phyloP scores from a whole-genome alignment of 2,113 vertebrate species.

The Elgaria multicarinata region DNA sequence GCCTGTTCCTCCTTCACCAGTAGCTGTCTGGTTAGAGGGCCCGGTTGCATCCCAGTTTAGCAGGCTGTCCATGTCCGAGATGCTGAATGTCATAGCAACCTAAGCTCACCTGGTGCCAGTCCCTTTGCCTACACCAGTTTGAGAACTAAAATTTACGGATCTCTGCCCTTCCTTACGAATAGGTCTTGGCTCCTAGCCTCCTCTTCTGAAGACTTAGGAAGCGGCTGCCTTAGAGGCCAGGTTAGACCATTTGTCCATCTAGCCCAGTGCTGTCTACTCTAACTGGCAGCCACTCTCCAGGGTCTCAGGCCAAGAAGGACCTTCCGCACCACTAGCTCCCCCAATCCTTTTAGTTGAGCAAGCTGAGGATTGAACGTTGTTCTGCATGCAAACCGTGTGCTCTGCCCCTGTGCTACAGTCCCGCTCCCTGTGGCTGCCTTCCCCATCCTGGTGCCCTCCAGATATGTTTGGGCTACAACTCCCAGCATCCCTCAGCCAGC shows the following conservation, averaged over 20 bases:
- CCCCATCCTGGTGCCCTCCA: too few relatives aligned
- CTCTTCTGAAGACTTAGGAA: neutral
- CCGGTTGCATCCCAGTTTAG: neutral
- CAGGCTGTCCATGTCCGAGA: neutral
- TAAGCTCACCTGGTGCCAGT: neutral
- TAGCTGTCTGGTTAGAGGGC: neutral
- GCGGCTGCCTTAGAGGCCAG: neutral
- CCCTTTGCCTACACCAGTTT: neutral
- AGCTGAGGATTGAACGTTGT: neutral
- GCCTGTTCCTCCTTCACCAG: neutral
- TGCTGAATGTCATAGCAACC: neutral
- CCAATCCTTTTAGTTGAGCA: neutral
- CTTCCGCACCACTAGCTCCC: neutral
- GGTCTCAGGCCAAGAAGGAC: neutral
- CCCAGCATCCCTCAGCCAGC: neutral
- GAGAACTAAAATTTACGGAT: neutral
- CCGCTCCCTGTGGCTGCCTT: too few relatives aligned
- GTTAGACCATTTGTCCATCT: neutral
- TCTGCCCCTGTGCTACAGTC: too few relatives aligned
- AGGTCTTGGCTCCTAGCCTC: neutral
- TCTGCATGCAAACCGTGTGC: neutral
- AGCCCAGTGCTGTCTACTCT: neutral
- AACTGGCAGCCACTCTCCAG: neutral
- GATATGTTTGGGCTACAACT: neutral
- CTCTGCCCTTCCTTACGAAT: too few relatives aligned